Evolutionary conservation across 2,888 invertebrate genomes (phyloP), one percentile per base, ranked within the genome.

Genomic region (Lepidochrysops patricia): DNA sequence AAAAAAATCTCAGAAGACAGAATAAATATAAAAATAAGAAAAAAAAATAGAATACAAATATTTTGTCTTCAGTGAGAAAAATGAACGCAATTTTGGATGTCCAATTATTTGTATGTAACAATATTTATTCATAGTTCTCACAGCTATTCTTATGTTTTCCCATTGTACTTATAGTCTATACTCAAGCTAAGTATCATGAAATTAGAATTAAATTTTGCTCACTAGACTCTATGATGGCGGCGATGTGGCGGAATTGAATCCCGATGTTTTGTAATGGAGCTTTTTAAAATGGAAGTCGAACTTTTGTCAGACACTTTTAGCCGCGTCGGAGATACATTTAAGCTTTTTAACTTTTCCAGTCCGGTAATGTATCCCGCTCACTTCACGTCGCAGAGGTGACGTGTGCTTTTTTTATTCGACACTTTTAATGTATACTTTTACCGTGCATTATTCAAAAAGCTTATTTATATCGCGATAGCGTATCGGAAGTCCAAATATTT

Each of bases 311-410:
- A 88, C 85, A 87, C 89, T 89, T 88, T 88, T 87, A 88, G 89
- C 88, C 86, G 83, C 82, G 84, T 82, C 82, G 78, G 86, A 85
- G 86, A 88, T 88, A 89, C 89, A 88, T 89, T 89, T 89, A 89
- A 88, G 88, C 89, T 88, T 88, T 89, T 88, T 88, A 89, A 89
- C 89, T 89, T 89, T 89, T 86, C 87, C 86, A 87, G 87, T 88
- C 84, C 84, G 80, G 87, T 88, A 89, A 88, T 88, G 87, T 88
- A 88, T 85, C 83, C 84, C 77, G 79, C 82, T 84, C 83, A 80
- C 76, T 76, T 79, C 73, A 77, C 82, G 79, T 82, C 79, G 78
- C 77, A 73, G 74, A 83, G 80, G 80, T 84, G 81, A 81, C 79
- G 77, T 74, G 72, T 81, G 80, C 80, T 81, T 81, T 81, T 80